Conservation (phyloP, 1,140 invertebrate species). For the Drosophila tropicalis region DNA sequence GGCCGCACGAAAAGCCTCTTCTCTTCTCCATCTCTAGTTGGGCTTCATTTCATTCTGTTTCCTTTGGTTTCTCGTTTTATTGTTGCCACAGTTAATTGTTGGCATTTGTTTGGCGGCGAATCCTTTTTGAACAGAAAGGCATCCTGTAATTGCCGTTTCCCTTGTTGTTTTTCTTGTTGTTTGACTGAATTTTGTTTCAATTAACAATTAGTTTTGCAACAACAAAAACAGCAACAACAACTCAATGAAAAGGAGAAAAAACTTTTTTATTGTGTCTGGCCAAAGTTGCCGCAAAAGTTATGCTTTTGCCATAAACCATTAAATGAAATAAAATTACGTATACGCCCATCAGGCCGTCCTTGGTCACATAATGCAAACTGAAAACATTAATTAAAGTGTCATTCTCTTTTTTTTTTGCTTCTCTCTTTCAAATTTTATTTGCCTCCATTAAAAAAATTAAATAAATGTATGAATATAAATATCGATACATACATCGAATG, state of each 20-base stretch:
- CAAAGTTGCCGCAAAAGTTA: conserved; percentile 52
- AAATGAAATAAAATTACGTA: conserved; percentile 59
- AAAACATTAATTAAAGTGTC: conserved; percentile 27
- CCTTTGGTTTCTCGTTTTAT: conserved; percentile 51
- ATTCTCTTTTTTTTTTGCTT: background rate
- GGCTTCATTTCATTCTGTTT: conserved; percentile 21
- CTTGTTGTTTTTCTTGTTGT: conserved; percentile 6
- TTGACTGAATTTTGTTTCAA: conserved; percentile 64
- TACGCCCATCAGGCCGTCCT: conserved; percentile 25
- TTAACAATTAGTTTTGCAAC: conserved; percentile 71
- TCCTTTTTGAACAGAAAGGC: conserved; percentile 24
- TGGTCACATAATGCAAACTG: conserved; percentile 15
- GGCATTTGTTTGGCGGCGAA: conserved; percentile 68
- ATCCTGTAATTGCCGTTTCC: conserved; percentile 38
- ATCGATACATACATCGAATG: background rate
- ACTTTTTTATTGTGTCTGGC: conserved; percentile 31
- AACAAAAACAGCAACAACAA: background rate
- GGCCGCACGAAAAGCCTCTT: background rate
- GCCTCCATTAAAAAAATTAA: conserved; percentile 1
- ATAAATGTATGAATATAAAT: conserved; percentile 5
- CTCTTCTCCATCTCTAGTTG: background rate
- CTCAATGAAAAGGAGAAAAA: conserved; percentile 13
- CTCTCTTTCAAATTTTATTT: background rate
- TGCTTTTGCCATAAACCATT: conserved; percentile 50
- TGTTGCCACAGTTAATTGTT: conserved; percentile 75